A percentile compares a stretch with the other conserved stretches of the same genome.
Conservation (phyloP, 2,888 invertebrate genomes). For the Hypena proboscidalis region DNA sequence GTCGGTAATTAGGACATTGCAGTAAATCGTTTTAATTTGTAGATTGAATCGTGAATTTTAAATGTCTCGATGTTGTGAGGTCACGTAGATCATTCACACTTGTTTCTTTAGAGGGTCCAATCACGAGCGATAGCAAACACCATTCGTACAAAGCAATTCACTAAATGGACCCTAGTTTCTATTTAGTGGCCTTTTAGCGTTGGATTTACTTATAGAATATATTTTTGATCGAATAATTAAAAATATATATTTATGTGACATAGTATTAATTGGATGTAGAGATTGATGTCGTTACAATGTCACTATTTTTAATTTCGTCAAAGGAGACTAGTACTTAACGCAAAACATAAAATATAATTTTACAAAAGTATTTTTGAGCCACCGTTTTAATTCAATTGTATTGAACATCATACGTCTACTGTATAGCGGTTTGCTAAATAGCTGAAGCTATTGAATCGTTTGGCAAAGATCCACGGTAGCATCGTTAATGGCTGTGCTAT, state of each 20-base stretch:
- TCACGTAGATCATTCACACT: constrained; percentile 54
- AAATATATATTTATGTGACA: constrained; percentile 41
- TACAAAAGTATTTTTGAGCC: constrained; percentile 66
- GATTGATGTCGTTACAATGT: constrained; percentile 47
- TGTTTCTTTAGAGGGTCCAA: constrained; percentile 34
- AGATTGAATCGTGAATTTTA: constrained; percentile 47
- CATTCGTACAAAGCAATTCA: constrained; percentile 26
- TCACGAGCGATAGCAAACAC: constrained; percentile 16
- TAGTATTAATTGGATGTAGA: constrained; percentile 46
- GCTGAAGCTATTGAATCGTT: constrained; percentile 48
- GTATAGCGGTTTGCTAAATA: constrained; percentile 43
- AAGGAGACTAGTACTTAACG: constrained; percentile 54
- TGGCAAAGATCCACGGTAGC: constrained; percentile 64
- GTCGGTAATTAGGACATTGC: constrained; percentile 31
- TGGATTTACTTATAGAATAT: constrained; percentile 48
- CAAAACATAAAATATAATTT: constrained; percentile 56
- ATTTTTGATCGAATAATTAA: constrained; percentile 48
- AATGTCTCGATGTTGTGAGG: constrained; percentile 74
- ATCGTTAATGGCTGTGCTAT: constrained; percentile 76
- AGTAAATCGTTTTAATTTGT: constrained; percentile 48
- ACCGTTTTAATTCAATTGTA: constrained; percentile 54
- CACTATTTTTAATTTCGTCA: constrained; percentile 44
- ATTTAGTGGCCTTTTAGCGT: constrained; percentile 56
- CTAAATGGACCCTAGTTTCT: constrained; percentile 44
- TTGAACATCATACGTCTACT: constrained; percentile 45